These are phyloP conservation scores for Galbula dea DNA, from an alignment of 2,113 vertebrate genomes.

Conservation along the genomic window DNA sequence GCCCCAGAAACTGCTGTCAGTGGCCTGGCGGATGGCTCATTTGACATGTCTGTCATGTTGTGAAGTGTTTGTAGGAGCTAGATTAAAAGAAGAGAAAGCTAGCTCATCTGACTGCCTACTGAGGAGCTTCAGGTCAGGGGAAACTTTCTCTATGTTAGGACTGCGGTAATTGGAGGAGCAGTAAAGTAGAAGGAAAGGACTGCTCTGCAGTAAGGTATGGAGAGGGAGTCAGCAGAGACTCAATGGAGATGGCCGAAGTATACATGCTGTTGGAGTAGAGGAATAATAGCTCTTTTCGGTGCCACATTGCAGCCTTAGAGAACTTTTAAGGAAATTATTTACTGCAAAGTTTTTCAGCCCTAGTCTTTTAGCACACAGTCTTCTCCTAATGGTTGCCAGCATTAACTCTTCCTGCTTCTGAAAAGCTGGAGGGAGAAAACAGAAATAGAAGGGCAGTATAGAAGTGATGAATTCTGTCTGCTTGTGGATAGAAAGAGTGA, in stretches of 20 bases:
- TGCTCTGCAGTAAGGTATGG: not conserved
- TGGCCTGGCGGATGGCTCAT: not conserved
- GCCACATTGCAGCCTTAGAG: not conserved
- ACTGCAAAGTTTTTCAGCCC: not conserved
- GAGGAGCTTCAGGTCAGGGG: not conserved
- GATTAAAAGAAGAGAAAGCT: constrained; percentile 16
- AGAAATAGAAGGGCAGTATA: not conserved
- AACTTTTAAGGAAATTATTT: not conserved
- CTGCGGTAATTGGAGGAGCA: constrained; percentile 19
- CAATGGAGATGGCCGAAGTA: not conserved
- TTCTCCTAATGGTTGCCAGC: not conserved
- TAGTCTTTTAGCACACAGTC: not conserved
- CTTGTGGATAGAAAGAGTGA: not conserved
- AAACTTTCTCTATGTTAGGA: not conserved
- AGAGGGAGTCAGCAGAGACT: not conserved
- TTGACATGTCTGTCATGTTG: constrained; percentile 21
- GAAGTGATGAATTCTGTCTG: not conserved
- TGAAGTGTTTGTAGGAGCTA: not conserved
- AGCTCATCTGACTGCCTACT: not conserved
- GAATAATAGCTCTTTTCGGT: not conserved
- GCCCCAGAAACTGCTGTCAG: constrained; percentile 19
- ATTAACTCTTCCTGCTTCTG: not conserved
- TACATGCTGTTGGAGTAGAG: not conserved
- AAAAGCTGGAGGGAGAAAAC: not conserved
- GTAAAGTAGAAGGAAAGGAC: not conserved